Conservation (phyloP, 2,113 vertebrate genomes). For the Vimba vimba region DNA sequence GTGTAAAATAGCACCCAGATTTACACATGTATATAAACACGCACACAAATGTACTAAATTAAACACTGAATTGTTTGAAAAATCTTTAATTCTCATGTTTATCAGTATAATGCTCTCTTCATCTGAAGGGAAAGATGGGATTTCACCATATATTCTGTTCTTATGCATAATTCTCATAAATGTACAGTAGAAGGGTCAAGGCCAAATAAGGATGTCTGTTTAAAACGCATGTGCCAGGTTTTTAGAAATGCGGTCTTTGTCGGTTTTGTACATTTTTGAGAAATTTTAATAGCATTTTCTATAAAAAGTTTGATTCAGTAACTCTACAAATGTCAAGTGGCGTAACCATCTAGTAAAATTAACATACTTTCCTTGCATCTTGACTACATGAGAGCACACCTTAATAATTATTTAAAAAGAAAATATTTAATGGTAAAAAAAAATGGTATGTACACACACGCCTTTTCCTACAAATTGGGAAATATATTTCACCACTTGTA, state of each 20-base stretch:
- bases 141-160: neutral
- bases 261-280: neutral
- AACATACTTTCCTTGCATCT: slow-evolving; percentile 8
- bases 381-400: neutral
- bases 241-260: neutral
- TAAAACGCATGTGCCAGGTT: neutral
- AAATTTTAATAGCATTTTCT: neutral
- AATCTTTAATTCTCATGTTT: neutral
- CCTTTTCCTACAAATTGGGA: too few species aligned
- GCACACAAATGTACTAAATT: neutral
- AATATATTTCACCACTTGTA: too few species aligned
- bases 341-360: neutral
- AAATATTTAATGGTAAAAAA: too few species aligned
- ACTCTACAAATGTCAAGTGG: neutral
- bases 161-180: neutral
- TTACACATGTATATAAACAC: slow-evolving; percentile 19
- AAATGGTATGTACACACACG: too few species aligned
- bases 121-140: neutral
- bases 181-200: neutral
- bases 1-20: neutral
- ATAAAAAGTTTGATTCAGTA: neutral
- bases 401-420: neutral
- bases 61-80: neutral
- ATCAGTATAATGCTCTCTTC: neutral
- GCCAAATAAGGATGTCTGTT: neutral